phyloP scores from a whole-genome alignment of 2,888 invertebrate species.

The Chrysodeixis includens region DNA sequence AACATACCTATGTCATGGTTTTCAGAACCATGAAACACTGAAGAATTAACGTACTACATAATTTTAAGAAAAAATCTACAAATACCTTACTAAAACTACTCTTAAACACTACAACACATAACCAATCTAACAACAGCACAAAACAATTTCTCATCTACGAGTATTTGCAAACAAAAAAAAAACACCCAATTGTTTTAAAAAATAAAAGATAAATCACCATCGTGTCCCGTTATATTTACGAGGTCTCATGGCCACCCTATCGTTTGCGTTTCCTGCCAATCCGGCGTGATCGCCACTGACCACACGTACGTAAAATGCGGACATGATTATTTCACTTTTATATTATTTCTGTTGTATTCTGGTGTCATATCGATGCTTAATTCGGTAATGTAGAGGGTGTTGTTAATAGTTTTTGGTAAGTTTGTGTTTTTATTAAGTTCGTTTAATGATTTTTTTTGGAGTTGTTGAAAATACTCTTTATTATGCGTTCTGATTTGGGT shows the following conservation, averaged over 20 bases:
- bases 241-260: conserved; percentile 48
- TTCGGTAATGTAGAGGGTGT: neutral
- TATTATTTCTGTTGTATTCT: conserved; percentile 37
- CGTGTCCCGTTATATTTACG: conserved; percentile 14
- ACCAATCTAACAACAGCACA: neutral
- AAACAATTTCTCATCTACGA: neutral
- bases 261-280: conserved; percentile 61
- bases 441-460: no score
- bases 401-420: neutral
- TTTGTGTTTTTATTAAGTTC: no score
- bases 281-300: conserved; percentile 63
- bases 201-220: conserved; percentile 25
- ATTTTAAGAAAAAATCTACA: no score
- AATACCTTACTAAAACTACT: neutral
- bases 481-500: no score
- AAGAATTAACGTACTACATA: no score
- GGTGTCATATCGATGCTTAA: conserved; percentile 19
- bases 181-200: conserved; percentile 10
- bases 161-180: neutral
- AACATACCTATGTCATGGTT: no score
- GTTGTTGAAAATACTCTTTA: no score
- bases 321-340: conserved; percentile 59
- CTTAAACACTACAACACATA: neutral
- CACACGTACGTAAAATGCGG: conserved; percentile 64
- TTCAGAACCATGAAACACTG: no score